Evolutionary conservation across 2,797 vertebrate genomes (phyloP).

Genomic region (Tangara arthus): DNA sequence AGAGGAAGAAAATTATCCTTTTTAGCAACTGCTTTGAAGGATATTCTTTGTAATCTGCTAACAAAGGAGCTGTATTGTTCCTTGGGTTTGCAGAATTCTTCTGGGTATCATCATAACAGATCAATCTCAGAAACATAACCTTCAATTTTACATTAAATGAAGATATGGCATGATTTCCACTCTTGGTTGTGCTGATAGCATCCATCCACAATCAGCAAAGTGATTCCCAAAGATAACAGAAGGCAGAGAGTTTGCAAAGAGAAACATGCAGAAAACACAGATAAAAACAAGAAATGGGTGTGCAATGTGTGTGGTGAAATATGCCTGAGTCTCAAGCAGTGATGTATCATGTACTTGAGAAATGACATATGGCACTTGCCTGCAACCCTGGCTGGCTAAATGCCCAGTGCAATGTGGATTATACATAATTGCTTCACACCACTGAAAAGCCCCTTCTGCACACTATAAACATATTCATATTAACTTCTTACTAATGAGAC

Average conservation of each 20-base stretch:
- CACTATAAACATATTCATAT: constrained; percentile 6
- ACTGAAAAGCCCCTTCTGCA: constrained; percentile 26
- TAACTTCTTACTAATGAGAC: neutral
- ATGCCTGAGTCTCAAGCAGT: neutral
- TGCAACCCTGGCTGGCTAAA: constrained; percentile 38
- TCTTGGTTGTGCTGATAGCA: neutral
- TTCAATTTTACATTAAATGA: neutral
- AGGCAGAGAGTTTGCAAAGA: constrained; percentile 1
- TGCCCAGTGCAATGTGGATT: neutral
- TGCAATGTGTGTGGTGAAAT: constrained; percentile 21
- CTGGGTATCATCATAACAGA: neutral
- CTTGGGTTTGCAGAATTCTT: neutral
- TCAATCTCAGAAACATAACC: neutral
- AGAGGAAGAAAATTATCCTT: neutral
- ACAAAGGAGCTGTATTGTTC: neutral
- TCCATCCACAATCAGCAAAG: neutral
- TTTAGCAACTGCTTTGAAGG: neutral
- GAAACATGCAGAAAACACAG: constrained; percentile 18
- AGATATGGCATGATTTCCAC: neutral
- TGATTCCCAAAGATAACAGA: constrained; percentile 26
- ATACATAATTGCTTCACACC: constrained; percentile 38
- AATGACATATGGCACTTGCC: constrained; percentile 56
- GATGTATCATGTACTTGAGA: constrained; percentile 6
- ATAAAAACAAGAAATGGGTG: neutral
- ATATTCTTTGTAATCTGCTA: neutral